Conservation (phyloP, 2,888 invertebrate genomes). For the Ornithoptera alexandrae region DNA sequence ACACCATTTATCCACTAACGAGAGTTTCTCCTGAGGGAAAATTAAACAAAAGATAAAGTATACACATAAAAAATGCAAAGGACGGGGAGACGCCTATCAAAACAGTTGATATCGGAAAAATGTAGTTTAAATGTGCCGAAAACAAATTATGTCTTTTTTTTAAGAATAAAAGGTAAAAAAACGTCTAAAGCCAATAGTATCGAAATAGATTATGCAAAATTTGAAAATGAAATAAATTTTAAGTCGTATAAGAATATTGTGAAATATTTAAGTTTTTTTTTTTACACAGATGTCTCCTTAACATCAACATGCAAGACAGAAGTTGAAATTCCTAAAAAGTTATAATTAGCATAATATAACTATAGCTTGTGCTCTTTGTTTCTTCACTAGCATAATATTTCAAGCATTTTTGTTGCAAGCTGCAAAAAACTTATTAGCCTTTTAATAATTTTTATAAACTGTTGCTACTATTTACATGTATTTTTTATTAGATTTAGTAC, state of each 20-base stretch:
- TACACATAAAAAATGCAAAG: background rate
- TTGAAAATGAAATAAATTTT: background rate
- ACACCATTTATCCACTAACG: conserved; percentile 83
- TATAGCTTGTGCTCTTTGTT: conserved; percentile 10
- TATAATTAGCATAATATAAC: conserved; percentile 5
- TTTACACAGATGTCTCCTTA: conserved; percentile 9
- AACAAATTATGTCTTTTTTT: background rate
- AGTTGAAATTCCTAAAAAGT: background rate
- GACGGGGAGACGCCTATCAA: conserved; percentile 16
- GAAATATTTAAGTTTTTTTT: background rate
- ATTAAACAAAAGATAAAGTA: conserved; percentile 10
- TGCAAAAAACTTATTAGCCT: background rate
- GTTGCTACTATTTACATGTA: background rate
- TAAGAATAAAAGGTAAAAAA: background rate
- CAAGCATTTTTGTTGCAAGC: conserved; percentile 9
- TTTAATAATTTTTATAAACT: background rate
- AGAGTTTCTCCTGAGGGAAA: conserved; percentile 82
- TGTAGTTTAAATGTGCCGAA: background rate
- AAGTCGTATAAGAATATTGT: background rate
- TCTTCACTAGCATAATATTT: conserved; percentile 7
- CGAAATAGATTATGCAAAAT: background rate
- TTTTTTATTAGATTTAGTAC: too few species aligned
- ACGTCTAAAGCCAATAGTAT: background rate
- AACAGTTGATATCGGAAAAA: background rate
- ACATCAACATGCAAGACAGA: conserved; percentile 22